Conservation (phyloP, 2,888 invertebrate species). For the Dasypolia templi region DNA sequence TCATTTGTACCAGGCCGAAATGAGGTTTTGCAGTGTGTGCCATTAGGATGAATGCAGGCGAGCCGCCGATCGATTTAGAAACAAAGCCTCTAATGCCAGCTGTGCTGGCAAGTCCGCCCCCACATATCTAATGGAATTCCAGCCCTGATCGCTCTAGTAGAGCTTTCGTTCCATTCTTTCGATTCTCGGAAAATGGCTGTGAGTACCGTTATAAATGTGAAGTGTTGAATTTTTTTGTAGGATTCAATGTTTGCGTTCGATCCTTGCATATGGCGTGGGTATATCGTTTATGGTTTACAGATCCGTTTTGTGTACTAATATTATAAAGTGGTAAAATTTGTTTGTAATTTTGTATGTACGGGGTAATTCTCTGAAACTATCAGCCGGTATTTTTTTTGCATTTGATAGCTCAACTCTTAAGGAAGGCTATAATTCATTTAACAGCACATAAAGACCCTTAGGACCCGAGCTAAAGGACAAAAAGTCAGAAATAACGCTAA, state of each 20-base stretch:
- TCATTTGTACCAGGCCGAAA: slow-evolving; percentile 55
- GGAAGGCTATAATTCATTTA: too few relatives aligned
- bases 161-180: slow-evolving; percentile 52
- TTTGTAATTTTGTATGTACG: too few relatives aligned
- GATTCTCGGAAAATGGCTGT: slow-evolving; percentile 22
- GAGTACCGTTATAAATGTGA: slow-evolving; percentile 41
- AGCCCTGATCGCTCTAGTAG: slow-evolving; percentile 50
- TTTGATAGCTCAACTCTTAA: too few relatives aligned
- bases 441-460: too few relatives aligned
- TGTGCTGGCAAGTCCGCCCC: slow-evolving; percentile 50
- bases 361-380: too few relatives aligned
- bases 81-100: slow-evolving; percentile 68
- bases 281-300: background rate
- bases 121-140: slow-evolving; percentile 66
- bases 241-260: slow-evolving; percentile 11
- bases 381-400: too few relatives aligned
- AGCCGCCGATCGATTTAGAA: slow-evolving; percentile 65
- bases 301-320: too few relatives aligned
- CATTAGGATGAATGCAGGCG: slow-evolving; percentile 66
- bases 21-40: slow-evolving; percentile 59
- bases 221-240: slow-evolving; percentile 5
- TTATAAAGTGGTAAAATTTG: too few relatives aligned
- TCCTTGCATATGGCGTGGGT: background rate
- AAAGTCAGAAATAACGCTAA: too few relatives aligned
- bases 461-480: too few relatives aligned